phyloP scores from a whole-genome alignment of 2,113 vertebrate genomes.

The Lasiurus borealis region DNA sequence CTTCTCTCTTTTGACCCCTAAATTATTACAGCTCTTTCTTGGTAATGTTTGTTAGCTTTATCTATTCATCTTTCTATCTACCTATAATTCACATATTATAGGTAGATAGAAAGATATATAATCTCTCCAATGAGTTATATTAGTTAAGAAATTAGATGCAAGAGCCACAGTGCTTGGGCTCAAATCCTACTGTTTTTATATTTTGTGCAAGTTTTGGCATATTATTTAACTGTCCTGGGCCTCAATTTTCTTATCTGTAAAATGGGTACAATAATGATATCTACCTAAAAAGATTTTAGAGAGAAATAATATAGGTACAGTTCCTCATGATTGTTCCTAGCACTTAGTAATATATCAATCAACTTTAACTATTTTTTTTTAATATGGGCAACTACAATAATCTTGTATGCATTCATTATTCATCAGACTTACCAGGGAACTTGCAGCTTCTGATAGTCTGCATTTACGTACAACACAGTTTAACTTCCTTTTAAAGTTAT shows the following conservation, averaged over 20 bases:
- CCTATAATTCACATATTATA: too few species aligned
- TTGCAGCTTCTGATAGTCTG: not conserved
- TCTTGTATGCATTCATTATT: conserved; percentile 16
- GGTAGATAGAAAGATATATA: not conserved
- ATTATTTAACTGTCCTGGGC: not conserved
- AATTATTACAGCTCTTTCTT: not conserved
- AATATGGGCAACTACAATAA: not conserved
- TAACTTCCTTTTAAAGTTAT: conserved; percentile 41
- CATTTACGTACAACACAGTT: not conserved
- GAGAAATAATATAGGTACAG: not conserved
- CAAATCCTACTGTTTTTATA: not conserved
- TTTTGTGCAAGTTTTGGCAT: not conserved
- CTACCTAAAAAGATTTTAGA: not conserved
- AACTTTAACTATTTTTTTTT: not conserved
- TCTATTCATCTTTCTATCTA: not conserved
- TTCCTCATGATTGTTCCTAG: not conserved
- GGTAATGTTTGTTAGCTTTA: not conserved
- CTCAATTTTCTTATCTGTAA: conserved; percentile 31
- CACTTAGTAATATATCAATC: not conserved
- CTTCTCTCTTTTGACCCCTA: conserved; percentile 30
- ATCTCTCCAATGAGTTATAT: not conserved
- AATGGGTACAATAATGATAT: not conserved
- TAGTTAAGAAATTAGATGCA: not conserved
- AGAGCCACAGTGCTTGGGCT: not conserved
- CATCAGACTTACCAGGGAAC: not conserved